Evolutionary conservation across 1,140 invertebrate species (phyloP), one percentile per base, ranked within the genome.

Genomic region (Drosophila ambigua): DNA sequence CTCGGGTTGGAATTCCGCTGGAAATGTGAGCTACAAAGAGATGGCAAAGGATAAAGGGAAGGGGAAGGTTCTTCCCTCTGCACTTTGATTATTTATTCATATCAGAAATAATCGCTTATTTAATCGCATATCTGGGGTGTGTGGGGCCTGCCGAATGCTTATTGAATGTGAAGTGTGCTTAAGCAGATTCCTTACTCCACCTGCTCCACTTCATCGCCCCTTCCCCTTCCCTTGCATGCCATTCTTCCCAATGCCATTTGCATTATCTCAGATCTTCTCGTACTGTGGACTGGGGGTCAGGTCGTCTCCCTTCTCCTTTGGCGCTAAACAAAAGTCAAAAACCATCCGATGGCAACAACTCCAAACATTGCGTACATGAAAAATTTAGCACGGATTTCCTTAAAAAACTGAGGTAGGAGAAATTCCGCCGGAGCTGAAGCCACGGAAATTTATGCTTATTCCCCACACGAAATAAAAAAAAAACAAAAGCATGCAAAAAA

Each of bases 21-120:
- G 54, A 78, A 43, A 63, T 13, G 44, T 43, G 44, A 49, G 43
- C 15, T 69, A 44, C 8, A 16, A 35, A 20, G 5, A 20, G 5
- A 5, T 2, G 8, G n/a, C 3, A 16, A 16, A 16, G 16, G 16
- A 1, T n/a, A 16, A 16, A 16, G 16, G 16, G 16, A 16, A 16
- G 1, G 13, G 0, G 13, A n/a, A 39, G 24, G 7, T 13, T 39
- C 20, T 2, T 9, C 7, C 16, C 2, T 53, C 52, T n/a, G 44
- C 45, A 58, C 51, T 55, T 45, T 20, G 5, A 28, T 79, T 61
- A 67, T 66, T 81, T 81, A 81, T 81, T 85, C 44, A 87, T 82
- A 87, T 78, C 55, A 66, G 71, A 82, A 88, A 88, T 88, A 76
- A 87, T 87, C 82, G 66, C 51, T 66, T 72, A 72, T 79, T 82